Evolutionary conservation across 2,113 vertebrate genomes (phyloP), one percentile per base, ranked within the genome.

Genomic region (Nanorana parkeri): DNA sequence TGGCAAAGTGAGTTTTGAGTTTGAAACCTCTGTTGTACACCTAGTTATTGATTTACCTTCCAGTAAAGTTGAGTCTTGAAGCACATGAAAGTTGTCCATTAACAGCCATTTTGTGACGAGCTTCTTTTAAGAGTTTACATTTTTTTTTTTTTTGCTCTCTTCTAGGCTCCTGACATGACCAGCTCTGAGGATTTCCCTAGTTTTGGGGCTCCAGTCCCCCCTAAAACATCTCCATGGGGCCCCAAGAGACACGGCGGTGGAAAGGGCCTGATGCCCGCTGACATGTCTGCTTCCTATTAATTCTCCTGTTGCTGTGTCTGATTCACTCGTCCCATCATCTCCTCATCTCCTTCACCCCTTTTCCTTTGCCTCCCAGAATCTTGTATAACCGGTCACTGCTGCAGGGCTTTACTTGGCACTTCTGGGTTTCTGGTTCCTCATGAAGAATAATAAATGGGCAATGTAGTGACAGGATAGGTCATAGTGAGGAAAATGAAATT

Each of bases 101-200:
- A 47, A 47, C 41, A 47, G 13, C 41, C 41, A 47, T 36, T 36
- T 36, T 36, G 32, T 36, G 32, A 47, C 4, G 1, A 11, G 41
- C 13, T 47, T 47, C 41, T 47, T 47, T 47, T 47, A 6, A 47
- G 8, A 15, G 41, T 47, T 41, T 41, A 41, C 1, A 47, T 68
- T 21, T 32, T 24, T 64, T 61, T n/a, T 24, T 66, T 19, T 6
- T n/a, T n/a, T n/a, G 4, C 4, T 20, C 21, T 5, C 5, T 32
- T 60, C 23, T 28, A 99, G 98, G 98, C 98, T 83, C 98, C 97
- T 15, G 98, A 99, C 67, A 96, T 99, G 98, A 98, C 94, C 93
- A 99, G 97, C 89, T 97, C 97, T 47, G 98, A 98, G 92, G 98
- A 99, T 78, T 99, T 99, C 84, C 98, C 98, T 82, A 99, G 96